Evolutionary conservation across 1,140 invertebrate species (phyloP), one percentile per base, ranked within the genome.

Genomic region (Panulirus ornatus): DNA sequence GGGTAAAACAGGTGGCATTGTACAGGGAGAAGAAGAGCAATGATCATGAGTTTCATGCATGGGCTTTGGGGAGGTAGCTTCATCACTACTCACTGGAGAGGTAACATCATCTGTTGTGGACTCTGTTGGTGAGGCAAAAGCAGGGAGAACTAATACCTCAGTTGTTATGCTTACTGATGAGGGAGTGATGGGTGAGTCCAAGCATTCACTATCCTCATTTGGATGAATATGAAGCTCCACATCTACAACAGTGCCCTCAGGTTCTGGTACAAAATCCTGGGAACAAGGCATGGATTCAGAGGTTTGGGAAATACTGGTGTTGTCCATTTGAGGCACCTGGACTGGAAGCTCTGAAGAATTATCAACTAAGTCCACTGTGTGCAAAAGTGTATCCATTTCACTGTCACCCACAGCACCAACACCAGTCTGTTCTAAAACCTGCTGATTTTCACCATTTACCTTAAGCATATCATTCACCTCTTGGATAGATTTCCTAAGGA

Each of bases 381-480:
- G 44, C 54, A 51, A 63, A 58, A 30, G 34, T 44, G 71, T n/a
- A 76, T 40, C 58, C 47, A 47, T 70, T 27, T 70, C 79, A 84
- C 70, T 88, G 38, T 16, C 73, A 84, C n/a, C 36, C 40, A 22
- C 58, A 63, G 38, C n/a, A 71, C 40, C 42, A 44, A 3, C 75
- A 84, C 36, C 71, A 34, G 30, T 54, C 63, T 84, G 44, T 54
- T 83, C 66, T 42, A 36, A 36, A 19, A 27, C 70, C 27, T 30
- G n/a, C 51, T 81, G 79, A 11, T 85, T 73, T 71, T 89, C 81
- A 22, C 76, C 51, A 75, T 76, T 84, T 40, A 54, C 87, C 30
- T 70, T 81, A 30, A 96, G 93, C 92, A 97, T 93, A 42, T 96
- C 95, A 93, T 97, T 97, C 0, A 97, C 96, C 93, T 97, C 96